Percentiles rank a stretch among this genome's conserved stretches.
These are phyloP conservation scores for Oncorhynchus clarkii DNA, from an alignment of 2,113 vertebrate genomes.

Conservation along the genomic window DNA sequence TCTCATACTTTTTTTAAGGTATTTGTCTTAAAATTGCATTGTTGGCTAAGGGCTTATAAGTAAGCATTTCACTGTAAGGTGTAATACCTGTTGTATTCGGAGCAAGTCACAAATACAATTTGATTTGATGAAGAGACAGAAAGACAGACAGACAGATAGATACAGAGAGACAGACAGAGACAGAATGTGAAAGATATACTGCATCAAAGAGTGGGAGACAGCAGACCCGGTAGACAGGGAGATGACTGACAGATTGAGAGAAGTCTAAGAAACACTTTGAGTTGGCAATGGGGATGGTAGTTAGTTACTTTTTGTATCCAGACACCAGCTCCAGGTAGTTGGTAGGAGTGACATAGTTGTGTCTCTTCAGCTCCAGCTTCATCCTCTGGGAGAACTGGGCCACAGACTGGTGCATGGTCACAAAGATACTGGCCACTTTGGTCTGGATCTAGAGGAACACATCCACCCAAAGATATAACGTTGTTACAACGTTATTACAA, in stretches of 20 bases:
- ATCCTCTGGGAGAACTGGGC: conserved; percentile 79
- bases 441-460: conserved; percentile 72
- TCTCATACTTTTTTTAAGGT: too few relatives aligned
- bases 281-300: background rate
- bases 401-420: conserved; percentile 87
- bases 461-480: too few relatives aligned
- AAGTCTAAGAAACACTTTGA: background rate
- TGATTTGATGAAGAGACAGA: too few relatives aligned
- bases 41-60: too few relatives aligned
- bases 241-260: background rate
- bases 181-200: background rate
- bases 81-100: too few relatives aligned
- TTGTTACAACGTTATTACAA: too few relatives aligned
- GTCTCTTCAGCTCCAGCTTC: conserved; percentile 78
- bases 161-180: background rate
- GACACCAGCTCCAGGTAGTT: conserved; percentile 91
- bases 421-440: conserved; percentile 82
- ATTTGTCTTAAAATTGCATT: too few relatives aligned
- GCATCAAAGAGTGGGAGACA: background rate
- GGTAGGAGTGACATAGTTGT: conserved; percentile 88
- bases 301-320: conserved; percentile 84
- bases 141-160: background rate
- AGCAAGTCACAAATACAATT: too few relatives aligned
- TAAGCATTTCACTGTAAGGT: too few relatives aligned
- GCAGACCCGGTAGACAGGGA: background rate